phyloP scores from a whole-genome alignment of 2,797 vertebrate genomes.

The Antennarius maculatus region DNA sequence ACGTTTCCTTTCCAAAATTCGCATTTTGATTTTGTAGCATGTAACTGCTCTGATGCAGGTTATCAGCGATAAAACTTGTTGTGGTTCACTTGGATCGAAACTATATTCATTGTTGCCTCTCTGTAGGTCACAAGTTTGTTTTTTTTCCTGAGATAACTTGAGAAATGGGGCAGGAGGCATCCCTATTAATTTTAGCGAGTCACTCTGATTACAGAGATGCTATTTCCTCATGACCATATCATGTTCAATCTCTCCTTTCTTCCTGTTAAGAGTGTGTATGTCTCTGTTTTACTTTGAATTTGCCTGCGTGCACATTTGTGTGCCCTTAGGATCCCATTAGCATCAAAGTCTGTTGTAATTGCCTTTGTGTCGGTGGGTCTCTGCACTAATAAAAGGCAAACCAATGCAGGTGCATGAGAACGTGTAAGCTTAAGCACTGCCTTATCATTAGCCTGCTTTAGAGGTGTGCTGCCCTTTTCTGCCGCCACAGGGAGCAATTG shows the following conservation, averaged over 20 bases:
- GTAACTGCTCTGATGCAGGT: neutral
- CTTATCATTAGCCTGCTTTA: slow-evolving; percentile 72
- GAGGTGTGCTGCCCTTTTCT: slow-evolving; percentile 71
- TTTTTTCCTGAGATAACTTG: neutral
- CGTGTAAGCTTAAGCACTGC: slow-evolving; percentile 50
- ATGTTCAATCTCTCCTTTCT: slow-evolving; percentile 6
- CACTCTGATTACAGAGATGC: slow-evolving; percentile 17
- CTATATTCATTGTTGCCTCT: neutral
- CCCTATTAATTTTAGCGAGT: slow-evolving; percentile 20
- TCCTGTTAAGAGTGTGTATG: neutral
- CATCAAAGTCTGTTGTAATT: slow-evolving; percentile 75
- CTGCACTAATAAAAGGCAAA: slow-evolving; percentile 72
- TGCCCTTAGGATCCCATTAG: slow-evolving; percentile 56
- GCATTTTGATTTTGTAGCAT: neutral
- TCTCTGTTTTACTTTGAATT: neutral
- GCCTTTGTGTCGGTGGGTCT: slow-evolving; percentile 72
- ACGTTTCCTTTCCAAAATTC: neutral
- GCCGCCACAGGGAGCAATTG: slow-evolving; percentile 68
- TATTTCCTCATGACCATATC: slow-evolving; percentile 29
- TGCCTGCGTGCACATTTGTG: slow-evolving; percentile 24
- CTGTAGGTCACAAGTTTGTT: slow-evolving; percentile 4
- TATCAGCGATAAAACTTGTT: neutral
- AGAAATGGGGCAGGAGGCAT: neutral
- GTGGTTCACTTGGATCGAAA: neutral
- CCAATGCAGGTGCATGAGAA: slow-evolving; percentile 66